Base-by-base conservation (phyloP, 2,797 vertebrate species). In the Nannoperca australis region DNA sequence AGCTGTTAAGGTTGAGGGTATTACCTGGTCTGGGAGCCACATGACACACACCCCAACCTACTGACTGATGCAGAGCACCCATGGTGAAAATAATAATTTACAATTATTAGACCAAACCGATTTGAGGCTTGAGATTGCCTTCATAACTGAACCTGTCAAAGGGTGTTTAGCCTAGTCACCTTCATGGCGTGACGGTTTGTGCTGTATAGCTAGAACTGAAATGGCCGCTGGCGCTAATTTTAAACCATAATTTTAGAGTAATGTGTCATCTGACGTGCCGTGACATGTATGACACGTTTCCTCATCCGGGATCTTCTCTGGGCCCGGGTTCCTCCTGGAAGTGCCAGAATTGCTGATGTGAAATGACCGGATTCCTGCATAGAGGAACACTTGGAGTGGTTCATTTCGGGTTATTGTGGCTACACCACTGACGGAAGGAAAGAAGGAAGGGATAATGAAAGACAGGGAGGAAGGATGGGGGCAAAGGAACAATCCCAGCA, bases 171-270 rank as follows among this genome's bases (percentile, higher is more conserved):
- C 78, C 68, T 32, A 4, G 83, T 89, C 83, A 83, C 79, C 74
- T 79, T 87, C 71, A 82, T 45, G 17, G 40, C 54, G 56, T 58
- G 56, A 56, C 66, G 36, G 73, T 51, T 84, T 86, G 66, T 76
- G 32, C 75, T 56, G 65, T 61, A 27, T 27, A 58, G 79, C 50
- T 66, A 61, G 61, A 70, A 74, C 47, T 11, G 17, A 61, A 63
- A 88, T 79, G 50, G 85, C 85, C 79, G 65, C 54, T 53, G 81
- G 85, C 78, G 56, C 64, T 85, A 87, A 91, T 90, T 90, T 91
- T 86, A 88, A 85, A 62, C 56, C 73, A 79, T 83, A 34, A 88
- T 87, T 85, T 84, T 84, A 38, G 9, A 38, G 36, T 38, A 85
- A 91, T 68, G 79, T 85, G 73, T 78, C 73, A 81, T 80, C 65